Base-by-base conservation (phyloP, 2,113 vertebrate species). In the Prunella himalayana region DNA sequence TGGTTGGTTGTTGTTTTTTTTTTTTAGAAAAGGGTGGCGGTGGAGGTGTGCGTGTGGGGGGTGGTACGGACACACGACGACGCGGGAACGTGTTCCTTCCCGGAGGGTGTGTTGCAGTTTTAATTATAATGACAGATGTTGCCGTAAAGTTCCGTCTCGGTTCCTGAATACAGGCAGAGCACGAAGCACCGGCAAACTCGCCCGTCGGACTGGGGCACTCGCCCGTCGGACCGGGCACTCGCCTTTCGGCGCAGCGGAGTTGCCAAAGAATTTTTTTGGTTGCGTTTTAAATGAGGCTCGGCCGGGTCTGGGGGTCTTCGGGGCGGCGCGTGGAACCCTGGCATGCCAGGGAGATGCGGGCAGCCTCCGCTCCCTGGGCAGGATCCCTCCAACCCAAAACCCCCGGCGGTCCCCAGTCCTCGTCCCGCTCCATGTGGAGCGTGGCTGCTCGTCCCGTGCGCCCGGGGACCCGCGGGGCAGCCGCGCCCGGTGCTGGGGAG, bases 61-160 rank as follows among this genome's bases (percentile, higher is more conserved):
- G 31, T 73, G 68, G 51, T 57, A 75, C 39, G 78, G 77, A 53
- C 53, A 53, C 53, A 45, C 53, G 45, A 45, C 69, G n/a, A 3
- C 28, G 45, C 56, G 68, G 82, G 76, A 94, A 45, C 21, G 44
- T 31, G 82, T 28, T 94, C 23, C 56, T 78, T 53, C 63, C 73
- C 78, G 64, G 86, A 53, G 92, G 75, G 86, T 95, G 94, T 73
- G 93, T 91, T 86, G 53, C 86, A 17, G 95, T 80, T 80, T 82
- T 82, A 92, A 95, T 95, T 94, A 64, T 66, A 90, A 89, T 78
- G 97, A 88, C 95, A 95, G 97, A 96, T 95, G 97, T 96, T 76
- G 85, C 59, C 39, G 71, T 75, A 51, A 96, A 95, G 96, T 92
- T 94, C 82, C 41, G 59, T 76, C 94, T 91, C 86, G 8, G 81